phyloP scores from a whole-genome alignment of 1,140 invertebrate species.

The Drosophila repleta region DNA sequence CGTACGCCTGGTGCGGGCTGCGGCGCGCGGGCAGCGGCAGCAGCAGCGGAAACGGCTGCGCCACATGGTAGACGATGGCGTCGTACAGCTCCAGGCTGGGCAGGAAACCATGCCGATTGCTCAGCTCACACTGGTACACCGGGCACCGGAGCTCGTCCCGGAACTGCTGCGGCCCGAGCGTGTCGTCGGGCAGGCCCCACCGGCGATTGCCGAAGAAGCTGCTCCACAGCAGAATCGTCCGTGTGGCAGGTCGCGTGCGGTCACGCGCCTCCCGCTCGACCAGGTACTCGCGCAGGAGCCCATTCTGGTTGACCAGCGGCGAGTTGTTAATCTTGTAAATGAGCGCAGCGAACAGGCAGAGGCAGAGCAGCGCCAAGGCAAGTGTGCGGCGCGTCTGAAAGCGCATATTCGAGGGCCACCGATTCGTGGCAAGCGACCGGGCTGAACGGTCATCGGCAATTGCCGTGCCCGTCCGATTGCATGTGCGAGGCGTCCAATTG shows the following conservation, averaged over 20 bases:
- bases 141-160: slow-evolving; percentile 60
- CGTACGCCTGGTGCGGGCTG: slow-evolving; percentile 53
- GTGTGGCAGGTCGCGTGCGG: slow-evolving; percentile 1
- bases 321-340: slow-evolving; percentile 44
- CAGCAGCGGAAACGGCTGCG: slow-evolving; percentile 59
- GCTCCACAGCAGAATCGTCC: slow-evolving; percentile 72
- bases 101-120: slow-evolving; percentile 59
- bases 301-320: slow-evolving; percentile 68
- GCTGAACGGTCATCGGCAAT: slow-evolving; percentile 55
- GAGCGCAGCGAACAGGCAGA: slow-evolving; percentile 22
- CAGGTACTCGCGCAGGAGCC: slow-evolving; percentile 54
- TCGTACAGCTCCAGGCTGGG: slow-evolving; percentile 77
- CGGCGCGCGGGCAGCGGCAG: slow-evolving; percentile 29
- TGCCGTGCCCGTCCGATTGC: slow-evolving; percentile 33
- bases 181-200: slow-evolving; percentile 66
- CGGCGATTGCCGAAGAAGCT: slow-evolving; percentile 67
- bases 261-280: neutral
- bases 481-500: slow-evolving; percentile 5
- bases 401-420: slow-evolving; percentile 24
- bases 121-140: slow-evolving; percentile 67
- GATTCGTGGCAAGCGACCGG: slow-evolving; percentile 27
- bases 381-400: slow-evolving; percentile 26
- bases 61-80: slow-evolving; percentile 83
- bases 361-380: slow-evolving; percentile 10
- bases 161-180: slow-evolving; percentile 58